These are phyloP conservation scores for Zootermopsis nevadensis DNA, from an alignment of 2,888 invertebrate species.

Conservation along the genomic window DNA sequence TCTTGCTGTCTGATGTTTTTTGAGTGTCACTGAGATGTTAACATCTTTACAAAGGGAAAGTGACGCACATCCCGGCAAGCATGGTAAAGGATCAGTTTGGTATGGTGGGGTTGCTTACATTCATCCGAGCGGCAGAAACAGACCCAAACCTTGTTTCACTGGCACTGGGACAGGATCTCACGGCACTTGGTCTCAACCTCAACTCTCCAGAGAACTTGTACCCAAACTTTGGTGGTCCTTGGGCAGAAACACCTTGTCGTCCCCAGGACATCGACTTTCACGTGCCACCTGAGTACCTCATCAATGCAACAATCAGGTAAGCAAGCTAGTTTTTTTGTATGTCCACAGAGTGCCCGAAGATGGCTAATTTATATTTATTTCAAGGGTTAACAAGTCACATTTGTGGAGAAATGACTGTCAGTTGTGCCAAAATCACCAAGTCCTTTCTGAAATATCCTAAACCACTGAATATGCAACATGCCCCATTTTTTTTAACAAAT, in stretches of 20 bases:
- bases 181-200: constrained; percentile 96
- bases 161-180: constrained; percentile 97
- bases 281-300: constrained; percentile 98
- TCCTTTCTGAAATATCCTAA: too few relatives aligned
- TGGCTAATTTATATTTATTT: too few relatives aligned
- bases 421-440: too few relatives aligned
- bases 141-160: constrained; percentile 96
- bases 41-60: constrained; percentile 75
- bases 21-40: not conserved
- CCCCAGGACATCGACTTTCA: constrained; percentile 99
- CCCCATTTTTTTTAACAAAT: too few relatives aligned
- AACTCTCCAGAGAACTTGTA: constrained; percentile 98
- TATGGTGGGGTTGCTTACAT: constrained; percentile 97
- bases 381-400: too few relatives aligned
- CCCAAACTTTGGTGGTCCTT: constrained; percentile 98
- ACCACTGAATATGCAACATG: too few relatives aligned
- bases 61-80: constrained; percentile 97
- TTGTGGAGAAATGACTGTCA: too few relatives aligned
- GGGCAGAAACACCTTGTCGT: constrained; percentile 97
- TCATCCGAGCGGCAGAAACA: constrained; percentile 97
- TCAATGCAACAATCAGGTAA: constrained; percentile 91
- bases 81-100: constrained; percentile 99
- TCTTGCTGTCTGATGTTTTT: too few relatives aligned
- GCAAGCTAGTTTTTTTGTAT: constrained; percentile 9
- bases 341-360: too few relatives aligned